Evolutionary conservation across 64 coral and sea anemone species (phyloP).

Genomic region (Montipora capricornis): DNA sequence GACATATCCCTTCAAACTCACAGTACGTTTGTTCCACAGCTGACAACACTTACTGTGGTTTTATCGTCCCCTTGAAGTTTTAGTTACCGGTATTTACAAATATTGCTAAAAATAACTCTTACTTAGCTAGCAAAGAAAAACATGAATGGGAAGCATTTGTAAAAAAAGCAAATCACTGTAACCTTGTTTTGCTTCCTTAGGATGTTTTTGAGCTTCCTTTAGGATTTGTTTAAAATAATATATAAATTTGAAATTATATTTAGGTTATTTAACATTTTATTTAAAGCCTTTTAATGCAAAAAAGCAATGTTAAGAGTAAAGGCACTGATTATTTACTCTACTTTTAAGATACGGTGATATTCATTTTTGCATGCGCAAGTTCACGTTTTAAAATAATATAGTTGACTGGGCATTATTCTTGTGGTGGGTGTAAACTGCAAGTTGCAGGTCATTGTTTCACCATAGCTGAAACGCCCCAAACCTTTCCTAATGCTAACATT

Average conservation of each 20-base stretch:
- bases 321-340: constrained; percentile 61
- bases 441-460: no score
- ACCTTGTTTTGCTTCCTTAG: neutral
- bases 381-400: neutral
- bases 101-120: neutral
- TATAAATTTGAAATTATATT: constrained; percentile 59
- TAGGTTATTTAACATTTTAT: constrained; percentile 62
- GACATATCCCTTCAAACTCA: neutral
- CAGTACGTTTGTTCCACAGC: neutral
- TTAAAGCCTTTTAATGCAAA: constrained; percentile 17
- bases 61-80: no score
- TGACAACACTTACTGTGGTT: no score
- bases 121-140: neutral
- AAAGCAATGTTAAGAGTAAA: constrained; percentile 34
- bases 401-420: neutral
- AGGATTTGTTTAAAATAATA: constrained; percentile 44
- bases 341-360: constrained; percentile 39
- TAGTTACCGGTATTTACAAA: no score
- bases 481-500: no score
- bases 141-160: neutral
- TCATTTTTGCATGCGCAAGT: constrained; percentile 19
- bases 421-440: no score
- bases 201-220: constrained; percentile 1
- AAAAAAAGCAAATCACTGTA: constrained; percentile 5
- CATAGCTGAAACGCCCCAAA: no score